Base-by-base conservation (phyloP, 2,113 vertebrate species). In the Neodontobutis hainanensis region DNA sequence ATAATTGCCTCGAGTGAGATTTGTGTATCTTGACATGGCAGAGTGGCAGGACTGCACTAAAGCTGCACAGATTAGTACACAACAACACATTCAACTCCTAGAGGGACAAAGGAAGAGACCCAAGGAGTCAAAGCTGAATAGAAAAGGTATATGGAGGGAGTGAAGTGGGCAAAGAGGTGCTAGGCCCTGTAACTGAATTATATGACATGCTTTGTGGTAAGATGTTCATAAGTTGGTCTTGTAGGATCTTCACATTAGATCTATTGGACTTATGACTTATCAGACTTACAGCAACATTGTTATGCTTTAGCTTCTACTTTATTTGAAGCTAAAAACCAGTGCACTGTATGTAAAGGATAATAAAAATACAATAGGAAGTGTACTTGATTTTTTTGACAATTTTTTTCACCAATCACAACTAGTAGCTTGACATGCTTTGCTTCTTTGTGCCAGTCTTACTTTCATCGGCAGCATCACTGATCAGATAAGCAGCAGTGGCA, bases 21-120 rank as follows among this genome's bases (percentile, higher is more conserved):
- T 87, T 90, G 77, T 88, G 81, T 84, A 75, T 88, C 80, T 85
- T 89, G 89, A 91, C 82, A 84, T 80, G 74, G 84, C 65, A 81
- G 84, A 89, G 86, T 89, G 86, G 88, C 87, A 84, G 83, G 58
- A 67, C 85, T 75, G 78, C 77, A 71, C 78, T 81, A 80, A 84
- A 84, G 81, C 79, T 73, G 66, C 66, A 70, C 78, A 84, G 82
- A 91, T 85, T 84, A 86, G 82, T 81, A 84, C 78, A 84, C 87
- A 83, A 85, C 76, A 80, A 83, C 72, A 82, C 73, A 81, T 74
- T 86, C 69, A 70, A 63, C 63, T 85, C 64, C 75, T 64, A 68
- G 80, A 78, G 77, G 61, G 58, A 64, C 45, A 75, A 50, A 77
- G 56, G 67, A 78, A 73, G 81, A 77, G 60, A 50, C 40, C 62